These are phyloP conservation scores for Dorcus parallelipipedus DNA, from an alignment of 2,888 invertebrate species.

Conservation along the genomic window DNA sequence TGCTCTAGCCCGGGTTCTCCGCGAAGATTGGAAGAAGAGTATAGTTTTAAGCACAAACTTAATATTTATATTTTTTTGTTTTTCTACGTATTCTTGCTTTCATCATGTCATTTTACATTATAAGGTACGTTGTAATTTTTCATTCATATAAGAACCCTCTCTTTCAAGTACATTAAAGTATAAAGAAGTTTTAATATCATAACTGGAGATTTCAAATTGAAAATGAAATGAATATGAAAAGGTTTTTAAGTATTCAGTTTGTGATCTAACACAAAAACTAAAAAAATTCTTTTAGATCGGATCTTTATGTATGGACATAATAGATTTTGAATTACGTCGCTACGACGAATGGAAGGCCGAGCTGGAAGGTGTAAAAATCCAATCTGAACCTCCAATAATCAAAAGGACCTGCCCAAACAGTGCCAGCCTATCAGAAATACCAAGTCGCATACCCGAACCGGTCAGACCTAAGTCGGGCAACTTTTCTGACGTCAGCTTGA, in stretches of 20 bases:
- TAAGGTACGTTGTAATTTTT: slow-evolving; percentile 59
- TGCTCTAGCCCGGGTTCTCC: slow-evolving; percentile 89
- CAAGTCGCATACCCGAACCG: slow-evolving; percentile 69
- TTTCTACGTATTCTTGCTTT: slow-evolving; percentile 93
- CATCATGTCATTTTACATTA: slow-evolving; percentile 93
- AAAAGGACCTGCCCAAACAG: slow-evolving; percentile 45
- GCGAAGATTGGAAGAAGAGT: slow-evolving; percentile 97
- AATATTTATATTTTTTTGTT: slow-evolving; percentile 94
- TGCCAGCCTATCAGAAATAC: slow-evolving; percentile 59
- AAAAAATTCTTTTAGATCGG: slow-evolving; percentile 65
- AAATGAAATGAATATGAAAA: too few relatives aligned
- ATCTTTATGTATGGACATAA: slow-evolving; percentile 93
- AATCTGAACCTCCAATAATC: slow-evolving; percentile 46
- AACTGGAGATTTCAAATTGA: too few relatives aligned
- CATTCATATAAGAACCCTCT: neutral
- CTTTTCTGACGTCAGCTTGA: slow-evolving; percentile 56
- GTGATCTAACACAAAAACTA: too few relatives aligned
- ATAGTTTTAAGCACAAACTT: slow-evolving; percentile 95
- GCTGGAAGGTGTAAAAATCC: slow-evolving; percentile 56
- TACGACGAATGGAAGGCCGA: slow-evolving; percentile 90
- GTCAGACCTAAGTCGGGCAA: slow-evolving; percentile 77
- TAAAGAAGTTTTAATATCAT: too few relatives aligned
- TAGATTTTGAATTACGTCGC: slow-evolving; percentile 90
- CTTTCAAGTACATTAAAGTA: too few relatives aligned
- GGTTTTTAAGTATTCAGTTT: too few relatives aligned